Conservation (phyloP, 2,797 vertebrate genomes). For the Helarctos malayanus region DNA sequence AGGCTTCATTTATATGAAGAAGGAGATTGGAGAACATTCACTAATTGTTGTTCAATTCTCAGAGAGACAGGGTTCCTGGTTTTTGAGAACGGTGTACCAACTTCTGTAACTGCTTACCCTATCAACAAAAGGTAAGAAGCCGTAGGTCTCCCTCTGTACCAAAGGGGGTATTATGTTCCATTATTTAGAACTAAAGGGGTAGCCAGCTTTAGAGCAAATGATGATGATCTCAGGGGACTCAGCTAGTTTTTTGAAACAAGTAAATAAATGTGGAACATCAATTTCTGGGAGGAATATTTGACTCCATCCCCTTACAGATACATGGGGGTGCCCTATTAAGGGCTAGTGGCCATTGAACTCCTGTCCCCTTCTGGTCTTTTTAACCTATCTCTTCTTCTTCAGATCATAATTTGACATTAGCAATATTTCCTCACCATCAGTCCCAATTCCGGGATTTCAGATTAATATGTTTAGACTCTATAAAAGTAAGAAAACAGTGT, state of each 20-base stretch:
- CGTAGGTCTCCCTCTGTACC: background rate
- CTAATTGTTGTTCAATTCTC: background rate
- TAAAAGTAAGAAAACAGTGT: slow-evolving; percentile 8
- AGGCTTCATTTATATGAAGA: background rate
- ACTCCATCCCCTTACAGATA: background rate
- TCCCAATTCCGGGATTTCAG: background rate
- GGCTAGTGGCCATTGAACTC: background rate
- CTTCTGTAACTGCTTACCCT: background rate
- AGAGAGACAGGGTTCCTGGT: background rate
- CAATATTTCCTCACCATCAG: background rate
- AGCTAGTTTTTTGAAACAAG: background rate
- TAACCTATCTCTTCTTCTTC: background rate
- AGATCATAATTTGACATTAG: background rate
- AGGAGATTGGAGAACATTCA: background rate
- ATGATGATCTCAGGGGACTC: background rate
- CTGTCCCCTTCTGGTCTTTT: background rate
- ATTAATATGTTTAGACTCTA: background rate
- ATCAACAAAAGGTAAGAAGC: background rate
- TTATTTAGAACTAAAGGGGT: background rate
- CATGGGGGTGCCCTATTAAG: background rate
- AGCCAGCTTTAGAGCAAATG: background rate
- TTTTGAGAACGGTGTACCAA: background rate
- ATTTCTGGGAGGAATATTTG: background rate
- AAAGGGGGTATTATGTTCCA: background rate
- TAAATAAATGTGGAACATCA: background rate